Conservation (phyloP, 1,140 invertebrate genomes). For the Drosophila sucinea region DNA sequence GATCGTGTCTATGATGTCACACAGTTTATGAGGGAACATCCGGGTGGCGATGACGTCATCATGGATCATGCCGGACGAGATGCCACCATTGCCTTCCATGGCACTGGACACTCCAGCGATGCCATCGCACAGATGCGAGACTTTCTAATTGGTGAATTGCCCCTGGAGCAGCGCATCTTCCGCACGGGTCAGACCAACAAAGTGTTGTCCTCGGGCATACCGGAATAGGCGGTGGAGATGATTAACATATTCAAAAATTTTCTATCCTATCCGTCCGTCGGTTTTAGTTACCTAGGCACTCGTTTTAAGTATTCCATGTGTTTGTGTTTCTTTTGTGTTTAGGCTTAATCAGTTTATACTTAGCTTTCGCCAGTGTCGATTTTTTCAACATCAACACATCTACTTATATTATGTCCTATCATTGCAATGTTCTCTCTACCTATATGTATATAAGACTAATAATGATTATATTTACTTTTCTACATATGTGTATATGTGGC, state of each 20-base stretch:
- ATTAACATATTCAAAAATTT: slow-evolving; percentile 19
- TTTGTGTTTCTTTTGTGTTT: slow-evolving; percentile 32
- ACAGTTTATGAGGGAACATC: slow-evolving; percentile 90
- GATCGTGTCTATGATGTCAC: slow-evolving; percentile 91
- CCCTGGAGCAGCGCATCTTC: slow-evolving; percentile 88
- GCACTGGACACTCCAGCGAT: slow-evolving; percentile 89
- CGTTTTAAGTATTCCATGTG: slow-evolving; percentile 7
- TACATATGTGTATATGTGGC: background rate
- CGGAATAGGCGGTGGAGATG: slow-evolving; percentile 50
- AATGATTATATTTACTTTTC: slow-evolving; percentile 10
- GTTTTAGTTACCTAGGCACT: background rate
- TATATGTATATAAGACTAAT: slow-evolving; percentile 8
- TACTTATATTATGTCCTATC: slow-evolving; percentile 16
- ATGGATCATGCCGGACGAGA: slow-evolving; percentile 94
- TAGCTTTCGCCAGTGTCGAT: slow-evolving; percentile 17
- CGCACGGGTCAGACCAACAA: slow-evolving; percentile 81
- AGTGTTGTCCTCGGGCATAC: slow-evolving; percentile 70
- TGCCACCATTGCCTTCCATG: slow-evolving; percentile 92
- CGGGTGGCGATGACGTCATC: slow-evolving; percentile 92
- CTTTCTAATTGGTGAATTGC: slow-evolving; percentile 90
- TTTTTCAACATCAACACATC: slow-evolving; percentile 17
- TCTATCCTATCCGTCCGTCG: slow-evolving; percentile 39
- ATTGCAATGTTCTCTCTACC: background rate
- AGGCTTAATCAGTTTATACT: slow-evolving; percentile 51
- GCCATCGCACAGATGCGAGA: slow-evolving; percentile 86